Base-by-base conservation (phyloP, 2,113 vertebrate genomes). In the Scolopax mira region DNA sequence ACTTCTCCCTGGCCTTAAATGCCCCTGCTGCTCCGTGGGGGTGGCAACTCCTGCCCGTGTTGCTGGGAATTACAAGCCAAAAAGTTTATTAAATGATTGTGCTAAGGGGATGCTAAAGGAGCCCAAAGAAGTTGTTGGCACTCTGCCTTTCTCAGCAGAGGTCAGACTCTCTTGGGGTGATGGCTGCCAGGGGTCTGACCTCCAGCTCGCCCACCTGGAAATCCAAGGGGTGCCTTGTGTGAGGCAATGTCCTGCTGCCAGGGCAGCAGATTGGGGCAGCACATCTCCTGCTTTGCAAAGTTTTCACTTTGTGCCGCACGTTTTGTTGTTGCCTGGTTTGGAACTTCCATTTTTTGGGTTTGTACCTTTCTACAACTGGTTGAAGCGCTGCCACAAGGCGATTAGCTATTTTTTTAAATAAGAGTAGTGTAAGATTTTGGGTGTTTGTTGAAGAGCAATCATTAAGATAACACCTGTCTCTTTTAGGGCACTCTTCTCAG, bases 151-250 rank as follows among this genome's bases (percentile, higher is more conserved):
- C 62, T 89, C 39, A 55, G 42, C 46, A 18, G 46, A 49, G 44
- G 48, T 57, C 27, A 25, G 65, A 46, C 18, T 42, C 17, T 74
- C 41, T 41, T 35, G 27, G 23, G 37, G 64, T 39, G 35, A 24
- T 39, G 41, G 21, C 58, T 65, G 4, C 57, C 41, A 12, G 14
- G 13, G 11, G 22, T 75, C 46, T 46, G 24, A 24, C 37, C 22
- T 90, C 27, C 2, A 3, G 2, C 12, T 72, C 28, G 9, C 41
- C 46, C 46, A 10, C n/a, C 30, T 61, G 58, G 31, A 51, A 57
- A 41, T 70, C 19, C 9, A 22, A 5, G 0, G 0, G 6, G 48
- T 74, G 42, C 58, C 25, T 25, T 24, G 10, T 46, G 11, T 22
- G 19, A 23, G 0, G 1, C 8, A 6, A 33, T 8, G 18, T 41